phyloP scores from a whole-genome alignment of 2,113 vertebrate genomes.

The Ageneiosus marmoratus region DNA sequence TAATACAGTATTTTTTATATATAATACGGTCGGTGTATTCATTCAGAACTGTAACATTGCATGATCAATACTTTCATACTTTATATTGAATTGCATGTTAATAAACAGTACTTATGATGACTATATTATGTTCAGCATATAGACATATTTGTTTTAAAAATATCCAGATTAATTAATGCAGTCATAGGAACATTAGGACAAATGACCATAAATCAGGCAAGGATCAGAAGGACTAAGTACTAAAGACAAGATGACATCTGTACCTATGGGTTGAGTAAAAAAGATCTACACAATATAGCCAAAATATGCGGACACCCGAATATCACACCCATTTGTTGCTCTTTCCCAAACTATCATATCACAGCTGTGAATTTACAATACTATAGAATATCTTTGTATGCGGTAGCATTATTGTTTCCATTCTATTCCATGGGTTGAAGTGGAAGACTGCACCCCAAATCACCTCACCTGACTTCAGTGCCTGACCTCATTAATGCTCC shows the following conservation, averaged over 20 bases:
- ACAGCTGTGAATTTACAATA: neutral
- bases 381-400: neutral
- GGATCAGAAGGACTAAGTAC: neutral
- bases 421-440: neutral
- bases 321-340: neutral
- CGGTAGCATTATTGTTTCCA: too few relatives aligned
- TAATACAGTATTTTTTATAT: neutral
- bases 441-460: too few relatives aligned
- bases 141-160: neutral
- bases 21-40: too few relatives aligned
- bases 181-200: neutral
- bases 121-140: neutral
- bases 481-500: too few relatives aligned
- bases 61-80: neutral
- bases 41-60: neutral
- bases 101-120: neutral
- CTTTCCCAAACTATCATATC: neutral
- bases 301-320: neutral
- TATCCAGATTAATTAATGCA: neutral
- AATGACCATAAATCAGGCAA: neutral
- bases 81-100: neutral
- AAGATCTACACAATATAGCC: neutral
- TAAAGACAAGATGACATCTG: neutral
- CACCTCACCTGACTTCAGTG: too few relatives aligned
- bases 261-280: neutral